A percentile compares a stretch with the other conserved stretches of the same genome.
Conservation (phyloP, 2,888 invertebrate species). For the Drosophila dives region DNA sequence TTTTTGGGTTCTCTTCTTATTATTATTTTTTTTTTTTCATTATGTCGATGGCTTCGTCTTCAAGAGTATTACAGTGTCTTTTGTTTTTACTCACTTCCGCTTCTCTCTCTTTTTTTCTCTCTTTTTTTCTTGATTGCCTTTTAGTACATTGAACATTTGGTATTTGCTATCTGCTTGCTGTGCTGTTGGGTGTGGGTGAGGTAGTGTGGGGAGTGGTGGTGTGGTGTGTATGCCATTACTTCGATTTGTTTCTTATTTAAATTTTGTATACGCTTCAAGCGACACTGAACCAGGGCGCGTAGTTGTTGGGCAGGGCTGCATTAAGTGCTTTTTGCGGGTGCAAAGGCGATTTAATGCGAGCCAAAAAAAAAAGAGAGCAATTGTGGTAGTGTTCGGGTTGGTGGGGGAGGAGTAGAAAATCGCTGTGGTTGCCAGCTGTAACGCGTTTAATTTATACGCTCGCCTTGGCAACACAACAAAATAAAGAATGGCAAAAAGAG, state of each 20-base stretch:
- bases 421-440: slow-evolving; percentile 79
- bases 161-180: slow-evolving; percentile 63
- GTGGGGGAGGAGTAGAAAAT: slow-evolving; percentile 36
- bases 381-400: neutral
- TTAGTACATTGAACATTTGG: slow-evolving; percentile 73
- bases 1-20: slow-evolving; percentile 19
- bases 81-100: slow-evolving; percentile 22
- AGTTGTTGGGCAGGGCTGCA: slow-evolving; percentile 50
- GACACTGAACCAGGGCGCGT: slow-evolving; percentile 39
- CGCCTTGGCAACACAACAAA: slow-evolving; percentile 57
- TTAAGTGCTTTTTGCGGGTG: slow-evolving; percentile 77
- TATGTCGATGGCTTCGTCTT: slow-evolving; percentile 61
- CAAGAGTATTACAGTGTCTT: slow-evolving; percentile 17
- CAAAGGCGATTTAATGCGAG: slow-evolving; percentile 70
- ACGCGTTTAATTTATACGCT: slow-evolving; percentile 80
- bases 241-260: slow-evolving; percentile 81
- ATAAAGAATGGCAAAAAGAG: slow-evolving; percentile 61
- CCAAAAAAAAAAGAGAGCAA: slow-evolving; percentile 18
- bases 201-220: neutral
- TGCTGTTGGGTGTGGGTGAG: neutral
- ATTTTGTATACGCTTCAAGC: slow-evolving; percentile 70
- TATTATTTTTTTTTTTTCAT: slow-evolving; percentile 56
- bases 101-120: neutral
- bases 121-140: slow-evolving; percentile 51
- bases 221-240: slow-evolving; percentile 58